Evolutionary conservation across 2,888 invertebrate species (phyloP).

Genomic region (Cerceris rybyensis): DNA sequence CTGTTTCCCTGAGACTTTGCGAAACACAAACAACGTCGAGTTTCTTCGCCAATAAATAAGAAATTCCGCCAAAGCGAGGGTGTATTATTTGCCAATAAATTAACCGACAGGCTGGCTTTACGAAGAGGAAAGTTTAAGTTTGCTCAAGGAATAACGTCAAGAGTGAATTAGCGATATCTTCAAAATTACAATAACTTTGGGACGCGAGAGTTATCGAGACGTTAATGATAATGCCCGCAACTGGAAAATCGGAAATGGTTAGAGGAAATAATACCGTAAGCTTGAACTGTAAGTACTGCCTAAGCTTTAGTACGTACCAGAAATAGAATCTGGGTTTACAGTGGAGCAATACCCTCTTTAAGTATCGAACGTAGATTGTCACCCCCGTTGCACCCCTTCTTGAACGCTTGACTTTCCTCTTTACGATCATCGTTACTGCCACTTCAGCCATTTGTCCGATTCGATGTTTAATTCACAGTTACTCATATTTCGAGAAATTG

Average conservation of each 20-base stretch:
- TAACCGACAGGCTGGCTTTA: not conserved
- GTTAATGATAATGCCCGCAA: slow-evolving; percentile 20
- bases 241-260: slow-evolving; percentile 24
- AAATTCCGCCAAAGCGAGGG: not conserved
- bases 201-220: not conserved
- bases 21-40: too few relatives aligned
- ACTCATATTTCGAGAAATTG: too few relatives aligned
- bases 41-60: too few relatives aligned
- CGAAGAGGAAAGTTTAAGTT: not conserved
- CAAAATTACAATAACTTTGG: not conserved
- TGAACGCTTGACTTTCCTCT: not conserved
- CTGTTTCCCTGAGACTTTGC: too few relatives aligned
- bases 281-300: slow-evolving; percentile 18
- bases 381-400: slow-evolving; percentile 11
- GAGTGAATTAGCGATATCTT: not conserved
- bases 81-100: not conserved
- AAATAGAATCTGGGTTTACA: slow-evolving; percentile 69
- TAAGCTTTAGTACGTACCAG: slow-evolving; percentile 44
- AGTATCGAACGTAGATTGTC: slow-evolving; percentile 53
- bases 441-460: too few relatives aligned
- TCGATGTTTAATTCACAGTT: too few relatives aligned
- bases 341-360: slow-evolving; percentile 65
- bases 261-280: not conserved
- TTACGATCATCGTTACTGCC: not conserved
- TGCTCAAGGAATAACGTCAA: not conserved